phyloP scores from a whole-genome alignment of 2,888 invertebrate species.

The Microplitis manilae region DNA sequence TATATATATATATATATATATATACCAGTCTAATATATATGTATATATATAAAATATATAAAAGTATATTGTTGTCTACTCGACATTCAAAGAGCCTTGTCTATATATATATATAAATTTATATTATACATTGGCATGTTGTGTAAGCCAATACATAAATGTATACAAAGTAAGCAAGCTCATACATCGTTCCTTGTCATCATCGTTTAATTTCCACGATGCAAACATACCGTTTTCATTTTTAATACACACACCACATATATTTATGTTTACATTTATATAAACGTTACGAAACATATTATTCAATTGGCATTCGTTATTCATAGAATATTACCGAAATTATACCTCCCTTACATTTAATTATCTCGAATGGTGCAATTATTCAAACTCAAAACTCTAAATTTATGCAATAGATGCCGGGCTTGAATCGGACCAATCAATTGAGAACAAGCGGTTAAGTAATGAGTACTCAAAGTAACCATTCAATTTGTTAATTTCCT shows the following conservation, averaged over 20 bases:
- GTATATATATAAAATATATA: too few species aligned
- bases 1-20: constrained; percentile 10
- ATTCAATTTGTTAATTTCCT: background rate
- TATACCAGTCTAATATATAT: constrained; percentile 1
- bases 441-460: background rate
- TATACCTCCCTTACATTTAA: background rate
- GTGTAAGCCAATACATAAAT: constrained; percentile 20
- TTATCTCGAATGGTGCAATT: background rate
- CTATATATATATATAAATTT: constrained; percentile 8
- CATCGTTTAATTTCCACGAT: background rate
- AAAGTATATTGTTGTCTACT: too few species aligned
- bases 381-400: background rate
- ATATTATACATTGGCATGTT: constrained; percentile 53
- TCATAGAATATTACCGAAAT: background rate
- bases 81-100: too few species aligned
- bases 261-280: background rate
- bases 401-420: background rate
- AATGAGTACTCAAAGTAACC: background rate
- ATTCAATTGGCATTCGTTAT: background rate
- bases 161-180: constrained; percentile 13
- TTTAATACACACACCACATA: background rate
- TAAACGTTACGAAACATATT: background rate
- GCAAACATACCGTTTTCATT: too few species aligned
- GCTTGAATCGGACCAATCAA: background rate
- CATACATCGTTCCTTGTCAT: background rate